Conservation (phyloP, 2,888 invertebrate species). For the Acronicta alni region DNA sequence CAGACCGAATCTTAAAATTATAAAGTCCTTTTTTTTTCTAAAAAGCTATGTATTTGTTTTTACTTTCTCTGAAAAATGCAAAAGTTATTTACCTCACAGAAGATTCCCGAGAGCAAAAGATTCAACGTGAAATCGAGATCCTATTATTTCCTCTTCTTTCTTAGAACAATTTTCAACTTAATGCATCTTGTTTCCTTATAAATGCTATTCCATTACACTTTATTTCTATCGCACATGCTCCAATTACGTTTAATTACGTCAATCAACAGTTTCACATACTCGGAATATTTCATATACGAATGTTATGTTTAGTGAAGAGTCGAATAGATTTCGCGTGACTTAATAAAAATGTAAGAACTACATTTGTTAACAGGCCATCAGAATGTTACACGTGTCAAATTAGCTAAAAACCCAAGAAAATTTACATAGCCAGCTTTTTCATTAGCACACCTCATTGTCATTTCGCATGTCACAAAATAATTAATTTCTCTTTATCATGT, state of each 20-base stretch:
- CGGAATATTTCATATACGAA: slow-evolving; percentile 12
- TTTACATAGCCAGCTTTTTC: slow-evolving; percentile 48
- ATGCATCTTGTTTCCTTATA: slow-evolving; percentile 6
- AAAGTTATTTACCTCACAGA: too few relatives aligned
- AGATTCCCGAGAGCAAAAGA: too few relatives aligned
- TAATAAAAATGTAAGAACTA: slow-evolving; percentile 11
- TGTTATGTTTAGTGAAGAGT: slow-evolving; percentile 21
- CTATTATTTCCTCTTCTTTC: slow-evolving; percentile 1
- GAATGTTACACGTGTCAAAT: background rate
- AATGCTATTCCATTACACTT: slow-evolving; percentile 14
- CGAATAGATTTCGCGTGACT: slow-evolving; percentile 21
- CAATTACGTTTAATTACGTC: slow-evolving; percentile 24
- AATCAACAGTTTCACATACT: slow-evolving; percentile 19
- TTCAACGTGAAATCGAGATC: background rate
- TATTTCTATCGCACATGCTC: slow-evolving; percentile 17
- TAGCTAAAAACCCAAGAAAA: slow-evolving; percentile 3
- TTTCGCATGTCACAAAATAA: slow-evolving; percentile 62
- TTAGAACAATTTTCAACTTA: background rate
- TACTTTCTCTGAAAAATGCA: too few relatives aligned
- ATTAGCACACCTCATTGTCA: slow-evolving; percentile 62
- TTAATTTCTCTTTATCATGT: slow-evolving; percentile 52
- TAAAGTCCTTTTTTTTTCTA: too few relatives aligned
- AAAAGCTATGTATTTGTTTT: too few relatives aligned
- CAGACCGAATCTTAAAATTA: too few relatives aligned
- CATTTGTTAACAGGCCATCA: slow-evolving; percentile 9